Evolutionary conservation across 2,888 invertebrate species (phyloP).

Genomic region (Galerucella pusilla): DNA sequence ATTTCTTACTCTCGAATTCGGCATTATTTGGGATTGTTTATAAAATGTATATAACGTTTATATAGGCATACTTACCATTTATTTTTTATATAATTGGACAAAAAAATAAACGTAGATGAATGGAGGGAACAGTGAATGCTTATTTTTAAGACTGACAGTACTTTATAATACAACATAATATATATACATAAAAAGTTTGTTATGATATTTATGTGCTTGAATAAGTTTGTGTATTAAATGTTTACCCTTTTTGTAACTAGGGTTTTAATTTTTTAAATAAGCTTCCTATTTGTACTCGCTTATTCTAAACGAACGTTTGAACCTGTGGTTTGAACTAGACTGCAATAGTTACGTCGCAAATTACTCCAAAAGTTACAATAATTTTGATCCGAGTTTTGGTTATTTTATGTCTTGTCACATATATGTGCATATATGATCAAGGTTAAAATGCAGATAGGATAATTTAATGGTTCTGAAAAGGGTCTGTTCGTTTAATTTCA

Average conservation of each 20-base stretch:
- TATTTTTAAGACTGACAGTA: constrained; percentile 22
- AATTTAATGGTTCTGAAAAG: too few relatives aligned
- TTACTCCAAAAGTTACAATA: too few relatives aligned
- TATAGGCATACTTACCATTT: neutral
- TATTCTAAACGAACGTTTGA: too few relatives aligned
- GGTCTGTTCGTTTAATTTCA: too few relatives aligned
- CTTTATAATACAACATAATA: neutral
- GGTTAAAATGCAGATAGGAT: too few relatives aligned
- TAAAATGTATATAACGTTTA: neutral
- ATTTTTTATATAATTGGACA: neutral
- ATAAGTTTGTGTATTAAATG: constrained; percentile 14
- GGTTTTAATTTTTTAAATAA: neutral
- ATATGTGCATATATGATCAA: too few relatives aligned
- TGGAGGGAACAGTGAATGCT: constrained; percentile 17
- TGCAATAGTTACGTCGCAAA: too few relatives aligned
- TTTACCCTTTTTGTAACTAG: constrained; percentile 9
- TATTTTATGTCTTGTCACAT: too few relatives aligned
- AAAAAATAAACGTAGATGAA: neutral
- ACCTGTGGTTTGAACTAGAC: too few relatives aligned
- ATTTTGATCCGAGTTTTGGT: too few relatives aligned
- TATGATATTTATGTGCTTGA: constrained; percentile 14
- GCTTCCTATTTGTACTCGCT: too few relatives aligned
- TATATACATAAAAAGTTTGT: neutral
- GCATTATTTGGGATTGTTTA: neutral
- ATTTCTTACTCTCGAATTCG: neutral